Conservation (phyloP, 2,888 invertebrate species). For the Drosophila pseudotalamancana region DNA sequence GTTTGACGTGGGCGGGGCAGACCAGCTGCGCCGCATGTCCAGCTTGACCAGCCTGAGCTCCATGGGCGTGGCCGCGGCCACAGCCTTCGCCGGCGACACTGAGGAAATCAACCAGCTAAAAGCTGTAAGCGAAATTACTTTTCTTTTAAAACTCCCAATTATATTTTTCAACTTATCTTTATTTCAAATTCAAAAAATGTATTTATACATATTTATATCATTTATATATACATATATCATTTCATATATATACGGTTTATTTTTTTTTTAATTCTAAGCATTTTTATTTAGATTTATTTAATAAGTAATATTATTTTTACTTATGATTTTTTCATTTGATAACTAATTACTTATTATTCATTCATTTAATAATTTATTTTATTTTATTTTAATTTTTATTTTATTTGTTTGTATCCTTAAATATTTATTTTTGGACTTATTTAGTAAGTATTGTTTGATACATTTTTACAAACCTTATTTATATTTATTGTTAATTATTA, state of each 20-base stretch:
- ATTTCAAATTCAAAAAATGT: neutral
- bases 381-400: too few relatives aligned
- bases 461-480: too few relatives aligned
- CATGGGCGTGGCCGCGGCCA: constrained; percentile 61
- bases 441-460: too few relatives aligned
- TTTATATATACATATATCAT: neutral
- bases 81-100: constrained; percentile 73
- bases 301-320: too few relatives aligned
- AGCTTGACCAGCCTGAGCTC: constrained; percentile 64
- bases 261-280: neutral
- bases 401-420: too few relatives aligned
- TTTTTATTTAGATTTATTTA: too few relatives aligned
- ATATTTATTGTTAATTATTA: too few relatives aligned
- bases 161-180: neutral
- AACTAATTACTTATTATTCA: too few relatives aligned
- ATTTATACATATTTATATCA: too few relatives aligned
- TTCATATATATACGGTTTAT: neutral
- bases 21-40: constrained; percentile 84
- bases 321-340: too few relatives aligned
- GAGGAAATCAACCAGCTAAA: constrained; percentile 84
- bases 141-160: neutral
- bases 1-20: constrained; percentile 38
- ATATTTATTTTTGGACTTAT: too few relatives aligned
- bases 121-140: constrained; percentile 83
- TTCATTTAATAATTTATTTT: too few relatives aligned